Base-by-base conservation (phyloP, 2,113 vertebrate species). In the Elephantulus edwardii region DNA sequence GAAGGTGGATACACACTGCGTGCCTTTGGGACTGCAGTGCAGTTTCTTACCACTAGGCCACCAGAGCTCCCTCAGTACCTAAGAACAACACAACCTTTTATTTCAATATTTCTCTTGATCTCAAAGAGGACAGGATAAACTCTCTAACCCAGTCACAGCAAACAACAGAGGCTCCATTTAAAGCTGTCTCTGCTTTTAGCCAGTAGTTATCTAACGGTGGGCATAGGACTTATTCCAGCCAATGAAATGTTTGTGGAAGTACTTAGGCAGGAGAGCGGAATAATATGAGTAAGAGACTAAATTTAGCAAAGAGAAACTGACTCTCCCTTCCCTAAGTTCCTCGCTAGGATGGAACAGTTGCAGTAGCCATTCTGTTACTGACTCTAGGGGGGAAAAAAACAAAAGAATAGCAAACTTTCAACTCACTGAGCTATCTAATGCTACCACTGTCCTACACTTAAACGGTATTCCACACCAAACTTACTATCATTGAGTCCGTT, bases 71-170 rank as follows among this genome's bases (percentile, higher is more conserved):
- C n/a, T n/a, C n/a, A n/a, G n/a, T n/a, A n/a, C n/a, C n/a, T n/a
- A n/a, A n/a, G n/a, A n/a, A n/a, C n/a, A n/a, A n/a, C n/a, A n/a
- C 56, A 44, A 68, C 44, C 60, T 90, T 84, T 52, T 46, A 82
- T 52, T 62, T 85, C 79, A 76, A 70, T 44, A n/a, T 66, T 40
- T 42, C 19, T 22, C 38, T 35, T 60, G 52, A 60, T 70, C 16
- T 80, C 30, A 83, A 13, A 35, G 46, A 52, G 16, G 30, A 35
- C 9, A 38, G 54, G 50, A 68, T 44, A 46, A 28, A 48, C 5
- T 88, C 54, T 91, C 30, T 66, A 62, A 72, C 40, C 75, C 35
- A 70, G 35, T 81, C n/a, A 2, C 42, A 81, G 50, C 84, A 89
- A 81, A 88, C 38, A 72, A 56, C 54, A 17, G 26, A 24, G 54